Evolutionary conservation across 2,113 vertebrate species (phyloP).

Genomic region (Terrapene triunguis): DNA sequence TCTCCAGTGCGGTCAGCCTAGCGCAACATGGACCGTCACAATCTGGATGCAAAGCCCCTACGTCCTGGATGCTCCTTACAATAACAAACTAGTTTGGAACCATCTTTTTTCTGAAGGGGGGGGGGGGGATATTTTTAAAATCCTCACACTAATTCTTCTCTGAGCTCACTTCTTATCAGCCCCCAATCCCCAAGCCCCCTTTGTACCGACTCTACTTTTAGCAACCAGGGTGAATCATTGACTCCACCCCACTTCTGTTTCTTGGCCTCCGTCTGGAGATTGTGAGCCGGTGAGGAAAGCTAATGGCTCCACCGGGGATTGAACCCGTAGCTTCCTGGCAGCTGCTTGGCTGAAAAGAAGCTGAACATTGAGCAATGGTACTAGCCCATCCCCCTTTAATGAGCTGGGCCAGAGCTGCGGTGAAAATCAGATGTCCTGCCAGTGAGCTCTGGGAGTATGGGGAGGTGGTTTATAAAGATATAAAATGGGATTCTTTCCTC

Average conservation of each 20-base stretch:
- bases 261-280: not conserved
- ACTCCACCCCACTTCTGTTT: not conserved
- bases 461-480: not conserved
- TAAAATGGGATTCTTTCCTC: not conserved
- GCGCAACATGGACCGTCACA: not conserved
- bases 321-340: not conserved
- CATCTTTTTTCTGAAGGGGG: not conserved
- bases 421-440: not conserved
- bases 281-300: not conserved
- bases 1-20: not conserved
- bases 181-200: not conserved
- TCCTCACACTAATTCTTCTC: not conserved
- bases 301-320: not conserved
- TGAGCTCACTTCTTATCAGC: not conserved
- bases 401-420: not conserved
- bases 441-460: not conserved
- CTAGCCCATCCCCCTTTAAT: slow-evolving; percentile 2
- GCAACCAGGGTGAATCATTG: not conserved
- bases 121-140: not conserved
- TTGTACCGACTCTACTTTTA: not conserved
- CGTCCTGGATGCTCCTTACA: not conserved
- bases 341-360: not conserved
- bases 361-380: not conserved
- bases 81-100: not conserved
- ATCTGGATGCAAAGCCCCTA: not conserved